These are phyloP conservation scores for Poicephalus meyeri DNA, from an alignment of 2,113 vertebrate genomes.

Conservation along the genomic window DNA sequence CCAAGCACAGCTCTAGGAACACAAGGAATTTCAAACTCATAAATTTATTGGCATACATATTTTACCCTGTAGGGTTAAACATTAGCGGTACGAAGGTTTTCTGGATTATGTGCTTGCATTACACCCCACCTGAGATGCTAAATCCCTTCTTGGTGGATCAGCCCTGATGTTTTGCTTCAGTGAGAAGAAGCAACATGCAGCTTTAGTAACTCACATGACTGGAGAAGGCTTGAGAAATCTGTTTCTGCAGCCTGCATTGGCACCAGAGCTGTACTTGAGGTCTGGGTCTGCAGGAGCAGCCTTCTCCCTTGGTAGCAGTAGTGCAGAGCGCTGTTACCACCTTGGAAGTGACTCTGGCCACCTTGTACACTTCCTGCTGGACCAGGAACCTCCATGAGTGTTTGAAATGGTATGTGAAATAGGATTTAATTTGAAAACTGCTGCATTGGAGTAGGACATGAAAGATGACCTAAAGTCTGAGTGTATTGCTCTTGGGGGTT, in stretches of 20 bases:
- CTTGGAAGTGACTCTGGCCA: not conserved
- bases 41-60: not conserved
- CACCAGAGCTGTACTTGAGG: not conserved
- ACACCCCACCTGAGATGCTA: not conserved
- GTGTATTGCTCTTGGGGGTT: not conserved
- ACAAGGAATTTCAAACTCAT: not conserved
- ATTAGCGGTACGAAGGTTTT: not conserved
- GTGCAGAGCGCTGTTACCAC: not conserved
- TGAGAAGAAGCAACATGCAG: not conserved
- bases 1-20: not conserved
- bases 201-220: not conserved
- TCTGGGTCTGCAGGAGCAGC: not conserved
- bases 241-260: not conserved
- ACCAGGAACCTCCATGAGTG: fast-evolving
- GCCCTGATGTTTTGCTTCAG: not conserved
- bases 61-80: not conserved
- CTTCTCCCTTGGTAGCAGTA: not conserved
- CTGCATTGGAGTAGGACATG: not conserved
- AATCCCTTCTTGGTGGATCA: not conserved
- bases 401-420: not conserved
- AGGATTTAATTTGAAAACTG: not conserved
- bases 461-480: not conserved
- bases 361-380: not conserved
- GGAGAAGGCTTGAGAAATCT: not conserved
- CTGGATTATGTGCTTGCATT: not conserved